phyloP scores from a whole-genome alignment of 2,113 vertebrate species.

The Phalacrocorax aristotelis region DNA sequence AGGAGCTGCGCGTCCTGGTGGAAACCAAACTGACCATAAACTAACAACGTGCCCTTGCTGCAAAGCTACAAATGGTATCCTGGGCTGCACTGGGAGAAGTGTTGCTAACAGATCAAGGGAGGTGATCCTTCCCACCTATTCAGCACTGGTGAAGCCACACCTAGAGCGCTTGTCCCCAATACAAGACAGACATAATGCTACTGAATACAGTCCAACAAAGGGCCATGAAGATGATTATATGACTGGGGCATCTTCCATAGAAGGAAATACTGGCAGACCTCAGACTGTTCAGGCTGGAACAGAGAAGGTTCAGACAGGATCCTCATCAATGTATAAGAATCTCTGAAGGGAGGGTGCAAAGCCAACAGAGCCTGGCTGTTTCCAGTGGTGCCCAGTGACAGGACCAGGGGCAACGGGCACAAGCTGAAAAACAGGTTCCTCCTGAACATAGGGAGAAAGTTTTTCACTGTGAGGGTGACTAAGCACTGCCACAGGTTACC shows the following conservation, averaged over 20 bases:
- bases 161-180: neutral
- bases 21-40: neutral
- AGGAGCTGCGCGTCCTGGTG: neutral
- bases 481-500: neutral
- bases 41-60: fast-evolving
- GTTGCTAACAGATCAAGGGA: neutral
- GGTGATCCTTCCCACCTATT: neutral
- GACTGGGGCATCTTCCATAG: neutral
- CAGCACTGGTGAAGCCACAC: neutral
- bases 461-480: no score
- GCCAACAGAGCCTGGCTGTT: neutral
- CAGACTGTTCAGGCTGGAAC: neutral
- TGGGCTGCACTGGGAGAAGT: neutral
- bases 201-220: neutral
- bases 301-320: neutral
- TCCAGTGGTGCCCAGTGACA: neutral
- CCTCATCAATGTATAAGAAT: neutral
- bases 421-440: neutral
- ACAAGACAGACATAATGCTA: neutral
- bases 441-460: no score
- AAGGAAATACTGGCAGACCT: neutral
- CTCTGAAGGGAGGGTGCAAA: neutral
- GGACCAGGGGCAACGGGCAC: neutral
- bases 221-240: neutral
- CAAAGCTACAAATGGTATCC: neutral